Evolutionary conservation across 2,888 invertebrate genomes (phyloP), one percentile per base, ranked within the genome.

Genomic region (Caenorhabditis sinica): DNA sequence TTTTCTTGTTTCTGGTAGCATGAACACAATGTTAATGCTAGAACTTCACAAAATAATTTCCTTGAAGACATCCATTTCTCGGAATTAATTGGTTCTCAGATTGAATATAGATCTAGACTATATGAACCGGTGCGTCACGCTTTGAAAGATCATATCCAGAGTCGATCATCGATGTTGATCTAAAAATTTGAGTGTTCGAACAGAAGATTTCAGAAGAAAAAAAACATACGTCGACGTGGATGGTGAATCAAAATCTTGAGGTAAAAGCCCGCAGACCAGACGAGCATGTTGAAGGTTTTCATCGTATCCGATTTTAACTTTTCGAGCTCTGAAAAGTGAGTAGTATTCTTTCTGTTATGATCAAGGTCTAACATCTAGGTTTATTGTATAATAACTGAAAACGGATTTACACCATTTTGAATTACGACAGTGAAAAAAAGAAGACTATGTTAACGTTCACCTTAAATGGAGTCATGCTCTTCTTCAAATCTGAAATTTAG

Each of bases 211-310:
- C 6, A 6, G 33, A 40, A 2, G 13, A 17, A 23, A 23, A 40
- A 17, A 9, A 17, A 58, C 33, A 8, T 61, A 83, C 82, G 76
- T 83, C 15, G 83, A 83, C 1, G 73, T 68, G 9, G 83, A 74
- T 8, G 83, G 81, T 13, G 83, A 75, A 20, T 88, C 86, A 40
- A 88, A 88, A 49, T 88, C 88, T 43, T 85, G 83, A 8, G 88
- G 86, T 11, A 88, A 56, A 0, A 88, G 82, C 11, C 88, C 88
- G 40, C 88, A 88, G 11, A 79, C 79, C n/a, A 74, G 74, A 28
- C 85, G 84, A 43, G 81, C 83, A 30, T 83, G 77, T 43, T 63
- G 72, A n/a, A 83, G 58, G n/a, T 83, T 74, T 30, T 72, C 58
- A 49, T 68, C 79, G 23, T 68, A 51, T 0, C 75, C 75, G 2